Evolutionary conservation across 1,140 invertebrate species (phyloP), one percentile per base, ranked within the genome.

Genomic region (Ditylenchus dipsaci): DNA sequence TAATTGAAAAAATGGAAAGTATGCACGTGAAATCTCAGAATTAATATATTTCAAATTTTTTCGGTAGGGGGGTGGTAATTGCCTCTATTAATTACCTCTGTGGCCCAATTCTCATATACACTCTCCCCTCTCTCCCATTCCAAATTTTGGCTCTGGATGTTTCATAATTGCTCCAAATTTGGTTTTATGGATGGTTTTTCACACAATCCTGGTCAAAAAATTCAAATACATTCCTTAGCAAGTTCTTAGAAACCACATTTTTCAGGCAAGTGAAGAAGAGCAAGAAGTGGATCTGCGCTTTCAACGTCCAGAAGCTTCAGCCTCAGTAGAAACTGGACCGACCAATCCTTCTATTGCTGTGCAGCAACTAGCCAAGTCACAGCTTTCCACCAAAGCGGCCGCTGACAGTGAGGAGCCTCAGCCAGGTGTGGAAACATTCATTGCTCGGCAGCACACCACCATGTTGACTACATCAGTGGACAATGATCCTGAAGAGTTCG

Each of bases 221-320:
- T n/a, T n/a, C n/a, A n/a, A n/a, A n/a, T n/a, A n/a, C n/a, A n/a
- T n/a, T n/a, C n/a, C n/a, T n/a, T n/a, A n/a, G n/a, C n/a, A n/a
- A n/a, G n/a, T n/a, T n/a, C n/a, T n/a, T n/a, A n/a, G n/a, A 53
- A 21, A 53, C 1, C n/a, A 21, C 49, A 53, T 21, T 53, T 53
- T 53, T 53, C 49, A 53, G 49, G 49, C 49, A 8, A 53, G 49
- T 53, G 49, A 53, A 53, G 49, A 53, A 53, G 49, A 53, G 49
- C 49, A 53, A 53, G 49, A 53, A 8, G 49, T 53, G 23, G 49
- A 53, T 19, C 23, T 53, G 15, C 49, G 49, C 15, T 53, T 53
- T 17, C n/a, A 53, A 17, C 49, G 49, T 7, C 3, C 3, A 53
- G n/a, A 19, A 19, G 49, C 49, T 15, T 53, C 49, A 53, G 49